These are phyloP conservation scores for Macropodus opercularis DNA, from an alignment of 2,797 vertebrate genomes.

Conservation along the genomic window DNA sequence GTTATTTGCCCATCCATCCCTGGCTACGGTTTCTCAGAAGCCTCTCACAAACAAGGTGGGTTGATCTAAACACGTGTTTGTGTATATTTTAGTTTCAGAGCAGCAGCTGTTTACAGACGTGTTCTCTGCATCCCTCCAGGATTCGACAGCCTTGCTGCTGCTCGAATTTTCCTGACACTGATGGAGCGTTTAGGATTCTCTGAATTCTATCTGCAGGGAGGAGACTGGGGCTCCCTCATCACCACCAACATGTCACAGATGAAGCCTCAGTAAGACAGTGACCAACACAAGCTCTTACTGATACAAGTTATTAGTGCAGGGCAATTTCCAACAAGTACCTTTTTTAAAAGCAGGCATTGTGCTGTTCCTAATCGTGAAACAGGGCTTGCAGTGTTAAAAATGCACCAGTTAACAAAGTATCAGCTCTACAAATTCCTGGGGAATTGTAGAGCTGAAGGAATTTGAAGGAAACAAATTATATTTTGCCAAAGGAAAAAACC, in stretches of 20 bases:
- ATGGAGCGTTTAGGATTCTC: constrained; percentile 89
- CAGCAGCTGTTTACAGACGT: constrained; percentile 6
- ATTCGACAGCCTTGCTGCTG: constrained; percentile 81
- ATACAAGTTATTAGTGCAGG: constrained; percentile 7
- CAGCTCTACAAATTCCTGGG: constrained; percentile 30
- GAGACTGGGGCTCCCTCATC: constrained; percentile 88
- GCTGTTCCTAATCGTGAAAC: constrained; percentile 29
- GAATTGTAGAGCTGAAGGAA: no score
- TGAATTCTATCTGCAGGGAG: constrained; percentile 88
- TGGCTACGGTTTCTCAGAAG: constrained; percentile 90
- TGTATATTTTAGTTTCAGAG: not conserved
- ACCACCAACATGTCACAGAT: constrained; percentile 88
- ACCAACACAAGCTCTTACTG: constrained; percentile 15
- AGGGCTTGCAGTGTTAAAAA: constrained; percentile 27
- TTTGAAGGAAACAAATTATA: not conserved
- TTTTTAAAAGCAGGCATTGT: no score
- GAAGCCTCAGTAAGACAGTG: constrained; percentile 85
- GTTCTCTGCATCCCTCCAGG: constrained; percentile 62
- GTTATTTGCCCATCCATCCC: constrained; percentile 92
- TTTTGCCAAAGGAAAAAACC: not conserved
- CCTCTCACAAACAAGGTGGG: constrained; percentile 85
- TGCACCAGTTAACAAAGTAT: constrained; percentile 6
- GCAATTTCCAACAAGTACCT: constrained; percentile 19
- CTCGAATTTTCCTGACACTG: constrained; percentile 88
- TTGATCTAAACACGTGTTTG: not conserved